Evolutionary conservation across 2,888 invertebrate species (phyloP).

Genomic region (Gortyna flavago): DNA sequence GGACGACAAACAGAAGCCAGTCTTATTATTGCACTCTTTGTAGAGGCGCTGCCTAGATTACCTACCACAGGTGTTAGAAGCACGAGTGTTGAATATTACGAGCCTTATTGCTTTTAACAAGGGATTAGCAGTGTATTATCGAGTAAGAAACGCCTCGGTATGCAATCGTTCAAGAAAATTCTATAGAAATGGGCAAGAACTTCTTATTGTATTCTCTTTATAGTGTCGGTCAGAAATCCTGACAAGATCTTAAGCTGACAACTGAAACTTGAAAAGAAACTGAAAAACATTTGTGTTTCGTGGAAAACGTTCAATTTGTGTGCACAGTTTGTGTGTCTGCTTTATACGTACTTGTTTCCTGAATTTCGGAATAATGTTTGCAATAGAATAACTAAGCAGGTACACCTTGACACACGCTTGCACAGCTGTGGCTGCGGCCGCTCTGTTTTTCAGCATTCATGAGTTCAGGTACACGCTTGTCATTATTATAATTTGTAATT

Average conservation of each 20-base stretch:
- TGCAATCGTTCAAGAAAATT: background rate
- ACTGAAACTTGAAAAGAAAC: conserved; percentile 1
- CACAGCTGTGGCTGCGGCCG: conserved; percentile 59
- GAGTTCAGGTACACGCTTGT: conserved; percentile 48
- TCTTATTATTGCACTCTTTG: conserved; percentile 48
- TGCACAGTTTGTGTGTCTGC: background rate
- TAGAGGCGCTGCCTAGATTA: conserved; percentile 15
- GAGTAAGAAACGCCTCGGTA: background rate
- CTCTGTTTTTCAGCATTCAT: conserved; percentile 63
- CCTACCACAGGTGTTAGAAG: conserved; percentile 17
- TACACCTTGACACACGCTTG: conserved; percentile 53
- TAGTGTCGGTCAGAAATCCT: background rate
- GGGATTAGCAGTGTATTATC: conserved; percentile 7
- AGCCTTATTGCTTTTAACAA: conserved; percentile 11
- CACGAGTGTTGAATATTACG: conserved; percentile 16
- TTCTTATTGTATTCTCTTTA: background rate
- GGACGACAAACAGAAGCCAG: conserved; percentile 58
- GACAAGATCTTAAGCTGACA: conserved; percentile 16
- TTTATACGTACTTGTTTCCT: conserved; percentile 45
- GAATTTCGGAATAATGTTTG: conserved; percentile 42
- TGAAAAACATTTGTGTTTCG: conserved; percentile 19
- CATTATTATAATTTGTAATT: conserved; percentile 61
- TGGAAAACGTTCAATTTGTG: conserved; percentile 23
- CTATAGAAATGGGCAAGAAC: background rate
- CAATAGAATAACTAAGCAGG: conserved; percentile 40